Base-by-base conservation (phyloP, 2,888 invertebrate genomes). In the Aplocera efformata region DNA sequence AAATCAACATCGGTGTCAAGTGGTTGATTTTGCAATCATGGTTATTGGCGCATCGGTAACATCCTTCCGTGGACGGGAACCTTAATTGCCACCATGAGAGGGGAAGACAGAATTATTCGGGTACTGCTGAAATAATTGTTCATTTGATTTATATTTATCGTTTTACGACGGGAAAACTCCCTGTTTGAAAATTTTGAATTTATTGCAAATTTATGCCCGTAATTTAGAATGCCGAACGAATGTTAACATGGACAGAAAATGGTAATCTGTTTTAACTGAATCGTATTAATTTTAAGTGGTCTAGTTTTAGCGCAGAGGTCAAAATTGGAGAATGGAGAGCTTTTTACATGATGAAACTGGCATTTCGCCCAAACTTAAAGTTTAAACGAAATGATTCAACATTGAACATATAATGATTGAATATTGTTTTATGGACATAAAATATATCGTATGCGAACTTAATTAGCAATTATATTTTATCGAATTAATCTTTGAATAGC, bases 131-230 rank as follows among this genome's bases (percentile, higher is more conserved):
- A 67, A 68, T 75, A 66, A 74, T 72, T 64, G 66, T 63, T 61
- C 57, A 43, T 41, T 63, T 76, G 72, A 75, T 74, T 74, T 75
- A 75, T 68, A 65, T 72, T 67, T 66, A 72, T 66, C 63, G 69
- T 47, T 74, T 68, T 65, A 72, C 62, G 67, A 67, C 67, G 62
- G 65, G 69, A 62, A 63, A 72, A 67, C 60, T 60, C 58, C 61
- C 56, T 61, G 64, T 55, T 65, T 66, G 63, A 66, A 62, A 63
- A 67, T 72, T 72, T 72, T 60, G 63, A 71, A 72, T 72, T 72
- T 71, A 71, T 70, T 60, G 63, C 52, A 65, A 64, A 68, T 68
- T 67, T 67, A 66, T 64, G 60, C 60, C 53, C 63, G 63, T 63
- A 55, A 63, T 66, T 61, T 63, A 61, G 63, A 53, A 57, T 56